Evolutionary conservation across 2,113 vertebrate species (phyloP), one percentile per base, ranked within the genome.

Genomic region (Columbina picui): DNA sequence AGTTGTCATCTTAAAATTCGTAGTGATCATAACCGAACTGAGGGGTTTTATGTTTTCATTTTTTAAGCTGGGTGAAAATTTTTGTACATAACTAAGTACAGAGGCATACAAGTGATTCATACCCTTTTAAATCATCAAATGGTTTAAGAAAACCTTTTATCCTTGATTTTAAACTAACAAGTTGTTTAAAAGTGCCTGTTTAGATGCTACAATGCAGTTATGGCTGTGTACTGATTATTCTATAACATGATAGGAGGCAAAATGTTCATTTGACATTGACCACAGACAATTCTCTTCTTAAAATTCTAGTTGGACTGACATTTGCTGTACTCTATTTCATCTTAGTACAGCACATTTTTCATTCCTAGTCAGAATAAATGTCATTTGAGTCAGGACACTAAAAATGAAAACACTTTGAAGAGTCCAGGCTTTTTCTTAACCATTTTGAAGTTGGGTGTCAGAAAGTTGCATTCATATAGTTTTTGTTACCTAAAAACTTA

Each of bases 121-220:
- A 32, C 63, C 61, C 36, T 93, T 94, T 63, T 81, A 83, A 77
- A 86, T 76, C 34, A 86, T 71, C 7, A 47, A 16, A 36, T 79
- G 81, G 20, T 68, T 80, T 81, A 45, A 61, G 60, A 49, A 59
- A 20, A 36, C 19, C 7, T 95, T 91, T 93, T 76, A 88, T 22
- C 80, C 41, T 89, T 90, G 61, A 87, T 95, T 93, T 87, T 96
- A 96, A 93, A 84, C 21, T 69, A 68, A 93, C 23, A 78, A n/a
- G 29, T 49, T 84, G 38, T 92, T 96, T 91, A 10, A 94, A 97
- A 93, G 69, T 94, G 79, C 88, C 73, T 95, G 39, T 60, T 95
- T 87, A 85, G 83, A 57, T 80, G 64, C 61, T 91, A 20, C 36
- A 81, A 75, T 89, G 52, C 56, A 75, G 65, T 95, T 96, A 43